These are phyloP conservation scores for Stercorarius parasiticus DNA, from an alignment of 2,113 vertebrate species.

Conservation along the genomic window DNA sequence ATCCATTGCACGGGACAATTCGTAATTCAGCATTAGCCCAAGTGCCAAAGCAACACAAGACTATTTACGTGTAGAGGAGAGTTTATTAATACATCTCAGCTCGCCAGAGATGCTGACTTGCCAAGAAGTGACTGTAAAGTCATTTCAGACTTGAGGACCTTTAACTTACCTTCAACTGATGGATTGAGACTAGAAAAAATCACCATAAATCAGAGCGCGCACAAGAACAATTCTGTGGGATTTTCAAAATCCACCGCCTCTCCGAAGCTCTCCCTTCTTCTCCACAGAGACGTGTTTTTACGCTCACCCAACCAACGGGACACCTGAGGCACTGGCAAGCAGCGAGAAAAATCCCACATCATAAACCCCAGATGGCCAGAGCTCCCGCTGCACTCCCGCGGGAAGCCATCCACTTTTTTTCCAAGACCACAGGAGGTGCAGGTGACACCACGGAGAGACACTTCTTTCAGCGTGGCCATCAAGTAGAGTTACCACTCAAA, in stretches of 20 bases:
- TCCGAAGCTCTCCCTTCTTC: background rate
- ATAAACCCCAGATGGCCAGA: background rate
- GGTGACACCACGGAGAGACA: background rate
- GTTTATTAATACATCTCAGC: background rate
- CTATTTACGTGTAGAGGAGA: rapidly evolving
- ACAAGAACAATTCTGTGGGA: background rate
- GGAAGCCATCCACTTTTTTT: background rate
- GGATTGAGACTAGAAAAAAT: background rate
- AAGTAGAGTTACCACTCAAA: background rate
- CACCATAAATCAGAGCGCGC: background rate
- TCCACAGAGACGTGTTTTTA: rapidly evolving
- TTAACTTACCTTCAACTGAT: background rate
- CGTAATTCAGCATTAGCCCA: background rate
- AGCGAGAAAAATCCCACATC: rapidly evolving
- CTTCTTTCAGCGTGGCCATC: background rate
- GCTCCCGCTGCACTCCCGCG: rapidly evolving
- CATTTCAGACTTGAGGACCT: conserved; percentile 3
- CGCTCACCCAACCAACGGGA: rapidly evolving
- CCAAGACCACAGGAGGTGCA: rapidly evolving
- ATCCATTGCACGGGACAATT: background rate
- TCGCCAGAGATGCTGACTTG: background rate
- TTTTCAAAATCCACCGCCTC: background rate
- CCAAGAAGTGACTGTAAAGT: background rate
- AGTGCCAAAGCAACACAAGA: background rate
- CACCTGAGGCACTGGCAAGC: background rate